Conservation (phyloP, 2,797 vertebrate species). For the Melanotaenia boesemani region DNA sequence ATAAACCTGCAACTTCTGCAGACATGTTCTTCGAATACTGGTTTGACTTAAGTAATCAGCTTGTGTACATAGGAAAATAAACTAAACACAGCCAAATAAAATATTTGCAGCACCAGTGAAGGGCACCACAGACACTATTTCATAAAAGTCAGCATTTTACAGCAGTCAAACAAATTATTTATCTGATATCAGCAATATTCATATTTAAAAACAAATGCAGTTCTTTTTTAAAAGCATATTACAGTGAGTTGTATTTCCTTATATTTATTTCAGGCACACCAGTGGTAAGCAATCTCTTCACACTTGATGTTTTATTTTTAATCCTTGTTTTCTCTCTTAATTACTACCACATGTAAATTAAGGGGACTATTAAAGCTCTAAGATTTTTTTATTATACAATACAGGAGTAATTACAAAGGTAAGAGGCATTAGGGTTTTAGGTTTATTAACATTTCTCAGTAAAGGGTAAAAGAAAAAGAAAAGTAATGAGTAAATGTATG, state of each 20-base stretch:
- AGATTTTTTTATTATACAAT: conserved; percentile 49
- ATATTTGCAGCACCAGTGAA: conserved; percentile 29
- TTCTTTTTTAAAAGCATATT: conserved; percentile 6
- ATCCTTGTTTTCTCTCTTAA: conserved; percentile 53
- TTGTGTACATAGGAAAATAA: conserved; percentile 29
- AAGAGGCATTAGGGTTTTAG: conserved; percentile 32
- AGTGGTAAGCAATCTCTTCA: conserved; percentile 15
- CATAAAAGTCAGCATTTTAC: neutral
- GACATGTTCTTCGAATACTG: neutral
- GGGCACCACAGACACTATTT: neutral
- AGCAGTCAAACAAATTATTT: conserved; percentile 1
- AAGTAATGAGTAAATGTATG: conserved; percentile 13
- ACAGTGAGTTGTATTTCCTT: conserved; percentile 22
- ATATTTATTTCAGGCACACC: neutral
- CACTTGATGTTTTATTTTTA: conserved; percentile 43
- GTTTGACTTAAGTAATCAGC: neutral
- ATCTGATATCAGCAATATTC: neutral
- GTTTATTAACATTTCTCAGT: conserved; percentile 12
- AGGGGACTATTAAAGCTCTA: conserved; percentile 10
- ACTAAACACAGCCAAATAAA: conserved; percentile 12
- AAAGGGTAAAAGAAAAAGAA: neutral
- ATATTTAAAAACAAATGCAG: conserved; percentile 14
- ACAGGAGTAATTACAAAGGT: conserved; percentile 43
- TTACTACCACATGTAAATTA: conserved; percentile 59
- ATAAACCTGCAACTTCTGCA: neutral